Percentiles rank a stretch among this genome's conserved stretches.
These are phyloP conservation scores for Drosophila baimaii DNA, from an alignment of 1,140 invertebrate species.

Conservation along the genomic window DNA sequence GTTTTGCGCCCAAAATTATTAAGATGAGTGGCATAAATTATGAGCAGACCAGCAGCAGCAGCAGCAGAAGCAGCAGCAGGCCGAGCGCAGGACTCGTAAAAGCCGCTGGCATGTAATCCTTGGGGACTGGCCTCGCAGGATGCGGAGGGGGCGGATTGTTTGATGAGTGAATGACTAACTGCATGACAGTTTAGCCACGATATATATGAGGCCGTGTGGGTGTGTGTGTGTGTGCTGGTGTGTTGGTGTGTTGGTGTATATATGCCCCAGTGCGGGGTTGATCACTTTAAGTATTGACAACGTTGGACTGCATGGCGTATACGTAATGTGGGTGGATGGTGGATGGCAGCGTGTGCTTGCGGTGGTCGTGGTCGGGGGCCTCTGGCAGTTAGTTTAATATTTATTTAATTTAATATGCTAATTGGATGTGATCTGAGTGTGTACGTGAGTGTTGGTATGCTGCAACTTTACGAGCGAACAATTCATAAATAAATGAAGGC, in stretches of 20 bases:
- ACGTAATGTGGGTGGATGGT: constrained; percentile 30
- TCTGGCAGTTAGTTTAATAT: constrained; percentile 81
- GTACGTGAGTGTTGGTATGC: constrained; percentile 33
- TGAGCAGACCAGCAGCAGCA: constrained; percentile 48
- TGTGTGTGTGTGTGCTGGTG: not conserved
- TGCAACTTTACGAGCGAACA: constrained; percentile 75
- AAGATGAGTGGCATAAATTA: constrained; percentile 83
- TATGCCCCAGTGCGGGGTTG: constrained; percentile 48
- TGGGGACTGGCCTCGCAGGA: constrained; percentile 42
- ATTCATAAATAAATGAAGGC: constrained; percentile 80
- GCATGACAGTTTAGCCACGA: constrained; percentile 64
- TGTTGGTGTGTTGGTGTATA: constrained; percentile 8
- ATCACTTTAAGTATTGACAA: constrained; percentile 80
- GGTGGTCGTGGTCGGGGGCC: constrained; percentile 37
- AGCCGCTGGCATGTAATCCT: constrained; percentile 74
- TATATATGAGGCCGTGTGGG: constrained; percentile 9
- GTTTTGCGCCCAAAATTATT: constrained; percentile 80
- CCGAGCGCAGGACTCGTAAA: constrained; percentile 62
- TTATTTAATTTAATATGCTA: constrained; percentile 84
- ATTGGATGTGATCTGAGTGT: constrained; percentile 77
- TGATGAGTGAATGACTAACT: constrained; percentile 81
- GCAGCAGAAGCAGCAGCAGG: constrained; percentile 24
- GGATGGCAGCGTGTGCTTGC: constrained; percentile 13
- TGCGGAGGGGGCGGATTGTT: constrained; percentile 42
- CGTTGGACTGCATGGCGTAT: constrained; percentile 64